phyloP scores from a whole-genome alignment of 2,888 invertebrate species.

The Cataglyphis cursor region DNA sequence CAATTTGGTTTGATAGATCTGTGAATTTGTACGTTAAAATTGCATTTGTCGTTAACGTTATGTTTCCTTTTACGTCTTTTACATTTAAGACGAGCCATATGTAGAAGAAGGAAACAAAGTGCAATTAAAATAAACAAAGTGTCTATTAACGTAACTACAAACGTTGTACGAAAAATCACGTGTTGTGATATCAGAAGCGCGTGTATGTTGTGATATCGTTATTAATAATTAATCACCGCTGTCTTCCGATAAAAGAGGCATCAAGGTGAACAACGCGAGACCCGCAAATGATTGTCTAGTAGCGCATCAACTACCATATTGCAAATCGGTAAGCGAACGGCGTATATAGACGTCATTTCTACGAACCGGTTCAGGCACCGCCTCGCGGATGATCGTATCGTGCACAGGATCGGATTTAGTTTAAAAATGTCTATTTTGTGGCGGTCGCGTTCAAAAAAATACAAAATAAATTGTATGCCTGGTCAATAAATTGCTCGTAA shows the following conservation, averaged over 20 bases:
- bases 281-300: neutral
- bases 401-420: conserved; percentile 25
- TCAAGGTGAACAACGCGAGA: neutral
- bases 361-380: conserved; percentile 35
- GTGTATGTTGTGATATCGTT: neutral
- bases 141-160: neutral
- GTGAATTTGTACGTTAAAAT: neutral
- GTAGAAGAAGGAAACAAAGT: neutral
- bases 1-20: neutral
- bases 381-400: neutral
- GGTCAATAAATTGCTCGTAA: too few species aligned
- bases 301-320: neutral
- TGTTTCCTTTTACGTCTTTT: too few species aligned
- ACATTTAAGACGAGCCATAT: too few species aligned
- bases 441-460: neutral
- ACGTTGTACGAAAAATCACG: neutral
- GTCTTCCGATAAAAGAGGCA: neutral
- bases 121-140: neutral
- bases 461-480: neutral
- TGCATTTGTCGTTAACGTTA: neutral
- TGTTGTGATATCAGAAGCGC: conserved; percentile 7
- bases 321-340: conserved; percentile 28
- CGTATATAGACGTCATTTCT: conserved; percentile 32
- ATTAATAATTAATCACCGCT: neutral
- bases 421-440: neutral